Base-by-base conservation (phyloP, 2,797 vertebrate species). In the Lutra lutra region DNA sequence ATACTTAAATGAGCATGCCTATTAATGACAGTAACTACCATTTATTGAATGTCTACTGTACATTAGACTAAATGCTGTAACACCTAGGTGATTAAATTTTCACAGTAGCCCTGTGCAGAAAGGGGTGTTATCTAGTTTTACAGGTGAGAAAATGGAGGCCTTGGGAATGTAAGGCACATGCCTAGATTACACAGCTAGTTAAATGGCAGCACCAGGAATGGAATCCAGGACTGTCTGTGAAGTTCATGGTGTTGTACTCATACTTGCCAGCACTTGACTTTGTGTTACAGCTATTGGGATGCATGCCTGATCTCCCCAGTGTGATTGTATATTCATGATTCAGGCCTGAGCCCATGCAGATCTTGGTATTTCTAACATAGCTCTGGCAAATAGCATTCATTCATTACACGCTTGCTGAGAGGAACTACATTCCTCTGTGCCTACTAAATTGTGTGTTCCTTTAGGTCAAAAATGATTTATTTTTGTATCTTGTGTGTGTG, bases 381-480 rank as follows among this genome's bases (percentile, higher is more conserved):
- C 56, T 72, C 43, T 64, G 46, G 86, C 70, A n/a, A 18, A 38
- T 35, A 78, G n/a, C 32, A 1, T 79, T 77, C 86, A 64, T 96
- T 72, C 58, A 13, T 68, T 73, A 51, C 73, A 83, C 78, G 68
- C 68, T 80, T 80, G 62, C 29, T 38, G 86, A 46, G 32, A 94
- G 66, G 78, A 91, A 54, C 58, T 35, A 68, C 93, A 91, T 95
- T 94, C 95, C 68, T 82, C 54, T 60, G 73, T 89, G 68, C 58
- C 89, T 79, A 35, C 60, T 75, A 20, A 35, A 40, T 58, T 91
- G 38, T 46, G 64, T 4, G 4, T 79, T 88, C 35, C 83, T 93
- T 89, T 82, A 86, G 60, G 40, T 82, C 11, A 14, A 75, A 51
- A 84, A 58, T 82, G 27, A 64, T 12, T 70, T 27, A 18, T 54